phyloP scores from a whole-genome alignment of 2,888 invertebrate genomes.

The Malthinus seriepunctatus region DNA sequence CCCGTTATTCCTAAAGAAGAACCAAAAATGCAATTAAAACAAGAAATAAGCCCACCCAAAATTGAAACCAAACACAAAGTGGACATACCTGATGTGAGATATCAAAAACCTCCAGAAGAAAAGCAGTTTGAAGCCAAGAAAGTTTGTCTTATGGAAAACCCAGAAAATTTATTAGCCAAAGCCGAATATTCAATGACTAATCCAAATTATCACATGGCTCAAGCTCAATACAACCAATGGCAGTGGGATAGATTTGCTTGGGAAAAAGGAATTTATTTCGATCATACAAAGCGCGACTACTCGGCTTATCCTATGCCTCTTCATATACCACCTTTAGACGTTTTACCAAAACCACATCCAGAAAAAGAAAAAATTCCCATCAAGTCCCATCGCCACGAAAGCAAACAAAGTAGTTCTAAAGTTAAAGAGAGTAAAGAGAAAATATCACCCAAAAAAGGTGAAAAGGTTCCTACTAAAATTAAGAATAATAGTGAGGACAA shows the following conservation, averaged over 20 bases:
- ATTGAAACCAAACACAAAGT: slow-evolving; percentile 40
- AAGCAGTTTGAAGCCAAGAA: slow-evolving; percentile 40
- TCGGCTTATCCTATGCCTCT: slow-evolving; percentile 49
- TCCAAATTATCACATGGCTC: slow-evolving; percentile 66
- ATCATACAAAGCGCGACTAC: slow-evolving; percentile 55
- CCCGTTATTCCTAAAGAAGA: slow-evolving; percentile 54
- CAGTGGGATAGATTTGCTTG: slow-evolving; percentile 63
- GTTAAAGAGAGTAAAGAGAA: slow-evolving; percentile 34
- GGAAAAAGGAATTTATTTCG: slow-evolving; percentile 63
- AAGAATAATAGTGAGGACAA: slow-evolving; percentile 12
- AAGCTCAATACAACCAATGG: slow-evolving; percentile 66
- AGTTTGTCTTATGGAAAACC: slow-evolving; percentile 44
- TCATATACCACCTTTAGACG: slow-evolving; percentile 49
- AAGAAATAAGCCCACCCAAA: slow-evolving; percentile 54
- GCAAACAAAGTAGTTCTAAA: slow-evolving; percentile 36
- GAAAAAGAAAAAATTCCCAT: slow-evolving; percentile 46
- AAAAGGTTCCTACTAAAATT: slow-evolving; percentile 24
- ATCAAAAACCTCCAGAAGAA: slow-evolving; percentile 43
- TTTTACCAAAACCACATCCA: slow-evolving; percentile 43
- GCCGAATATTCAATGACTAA: slow-evolving; percentile 69
- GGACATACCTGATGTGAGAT: slow-evolving; percentile 35
- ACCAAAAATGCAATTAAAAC: slow-evolving; percentile 52
- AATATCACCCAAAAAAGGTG: slow-evolving; percentile 39
- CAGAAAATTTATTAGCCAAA: slow-evolving; percentile 60
- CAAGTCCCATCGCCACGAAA: slow-evolving; percentile 47